These are phyloP conservation scores for Marasmarcha lunaedactyla DNA, from an alignment of 2,888 invertebrate genomes.

Conservation along the genomic window DNA sequence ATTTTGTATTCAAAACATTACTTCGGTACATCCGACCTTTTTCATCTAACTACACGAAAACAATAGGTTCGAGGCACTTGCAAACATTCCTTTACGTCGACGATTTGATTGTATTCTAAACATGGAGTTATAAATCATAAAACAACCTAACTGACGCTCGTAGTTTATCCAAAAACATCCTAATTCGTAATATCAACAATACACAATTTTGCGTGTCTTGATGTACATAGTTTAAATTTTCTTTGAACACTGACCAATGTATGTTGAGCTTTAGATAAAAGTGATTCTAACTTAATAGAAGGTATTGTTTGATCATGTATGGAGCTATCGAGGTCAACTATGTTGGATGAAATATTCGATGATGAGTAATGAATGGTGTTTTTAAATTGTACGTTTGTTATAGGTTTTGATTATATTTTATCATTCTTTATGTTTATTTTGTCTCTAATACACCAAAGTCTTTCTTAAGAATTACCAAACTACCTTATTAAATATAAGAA, in stretches of 20 bases:
- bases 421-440: too few relatives aligned
- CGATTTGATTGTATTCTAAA: constrained; percentile 43
- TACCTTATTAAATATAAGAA: too few relatives aligned
- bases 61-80: constrained; percentile 32
- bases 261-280: constrained; percentile 11
- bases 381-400: too few relatives aligned
- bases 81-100: constrained; percentile 39
- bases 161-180: constrained; percentile 30
- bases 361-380: constrained; percentile 22
- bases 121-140: constrained; percentile 22
- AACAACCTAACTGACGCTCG: constrained; percentile 26
- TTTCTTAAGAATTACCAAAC: too few relatives aligned
- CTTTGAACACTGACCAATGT: constrained; percentile 13
- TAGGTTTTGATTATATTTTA: too few relatives aligned
- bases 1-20: constrained; percentile 16
- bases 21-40: constrained; percentile 14
- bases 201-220: constrained; percentile 10
- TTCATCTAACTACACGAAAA: constrained; percentile 26
- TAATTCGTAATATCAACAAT: constrained; percentile 20
- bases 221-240: constrained; percentile 5
- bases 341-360: constrained; percentile 18
- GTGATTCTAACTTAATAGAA: neutral
- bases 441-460: too few relatives aligned
- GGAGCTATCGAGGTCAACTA: constrained; percentile 6
- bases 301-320: constrained; percentile 3